phyloP scores from a whole-genome alignment of 1,140 invertebrate species.

The Leguminivora glycinivorella region DNA sequence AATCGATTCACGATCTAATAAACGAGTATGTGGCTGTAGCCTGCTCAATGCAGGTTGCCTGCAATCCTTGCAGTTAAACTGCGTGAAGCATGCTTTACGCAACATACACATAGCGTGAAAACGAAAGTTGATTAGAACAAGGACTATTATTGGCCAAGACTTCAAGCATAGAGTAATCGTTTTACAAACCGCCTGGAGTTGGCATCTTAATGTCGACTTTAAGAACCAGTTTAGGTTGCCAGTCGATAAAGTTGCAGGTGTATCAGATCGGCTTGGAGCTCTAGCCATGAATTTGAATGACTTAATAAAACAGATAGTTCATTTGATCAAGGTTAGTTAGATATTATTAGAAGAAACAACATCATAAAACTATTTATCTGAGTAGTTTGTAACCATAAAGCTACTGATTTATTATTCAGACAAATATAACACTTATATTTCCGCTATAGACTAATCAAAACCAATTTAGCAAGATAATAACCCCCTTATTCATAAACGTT shows the following conservation, averaged over 20 bases:
- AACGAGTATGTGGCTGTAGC: slow-evolving; percentile 2
- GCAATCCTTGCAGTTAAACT: slow-evolving; percentile 19
- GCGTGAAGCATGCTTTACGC: slow-evolving; percentile 13
- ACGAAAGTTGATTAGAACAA: slow-evolving; percentile 29
- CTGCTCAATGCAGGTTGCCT: slow-evolving; percentile 1
- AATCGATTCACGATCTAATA: slow-evolving; percentile 27
- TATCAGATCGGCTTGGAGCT: slow-evolving; percentile 2
- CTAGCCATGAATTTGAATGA: slow-evolving; percentile 5
- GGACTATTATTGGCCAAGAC: not conserved
- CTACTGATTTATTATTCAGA: not conserved
- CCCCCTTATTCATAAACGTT: no score
- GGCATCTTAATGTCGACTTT: slow-evolving; percentile 20
- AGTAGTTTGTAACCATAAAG: not conserved
- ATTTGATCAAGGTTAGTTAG: slow-evolving; percentile 6
- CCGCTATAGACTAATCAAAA: no score
- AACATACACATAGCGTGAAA: slow-evolving; percentile 17
- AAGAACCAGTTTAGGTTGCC: slow-evolving; percentile 19
- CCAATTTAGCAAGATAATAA: no score
- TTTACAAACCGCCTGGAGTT: not conserved
- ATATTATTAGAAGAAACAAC: not conserved
- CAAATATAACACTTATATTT: not conserved
- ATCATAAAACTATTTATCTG: not conserved
- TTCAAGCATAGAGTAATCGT: not conserved
- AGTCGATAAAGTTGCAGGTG: slow-evolving; percentile 21
- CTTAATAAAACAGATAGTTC: slow-evolving; percentile 21